Conservation (phyloP, 2,797 vertebrate genomes). For the Acomys russatus region DNA sequence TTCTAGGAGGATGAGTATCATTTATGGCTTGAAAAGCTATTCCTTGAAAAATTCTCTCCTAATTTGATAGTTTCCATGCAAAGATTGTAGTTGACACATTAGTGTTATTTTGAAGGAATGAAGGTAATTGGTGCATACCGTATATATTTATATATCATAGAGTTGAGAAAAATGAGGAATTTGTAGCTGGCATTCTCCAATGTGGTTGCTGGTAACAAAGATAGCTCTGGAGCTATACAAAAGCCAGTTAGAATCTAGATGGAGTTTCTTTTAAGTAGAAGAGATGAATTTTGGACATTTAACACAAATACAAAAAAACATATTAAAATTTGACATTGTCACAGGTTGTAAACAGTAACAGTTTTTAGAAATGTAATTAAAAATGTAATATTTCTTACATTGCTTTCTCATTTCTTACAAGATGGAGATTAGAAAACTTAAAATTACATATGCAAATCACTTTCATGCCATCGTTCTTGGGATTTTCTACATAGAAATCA, state of each 20-base stretch:
- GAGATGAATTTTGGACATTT: background rate
- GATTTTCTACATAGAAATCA: background rate
- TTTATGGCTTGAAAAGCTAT: background rate
- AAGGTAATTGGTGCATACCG: too few species aligned
- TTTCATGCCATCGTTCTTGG: background rate
- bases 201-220: background rate
- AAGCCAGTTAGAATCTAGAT: background rate
- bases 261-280: background rate
- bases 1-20: background rate
- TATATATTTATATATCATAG: background rate
- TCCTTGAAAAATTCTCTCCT: background rate
- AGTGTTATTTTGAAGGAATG: background rate
- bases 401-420: background rate
- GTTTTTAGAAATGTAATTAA: background rate
- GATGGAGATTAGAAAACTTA: background rate
- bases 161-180: background rate
- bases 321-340: background rate
- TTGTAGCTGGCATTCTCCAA: background rate
- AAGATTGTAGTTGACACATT: background rate
- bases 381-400: constrained; percentile 3
- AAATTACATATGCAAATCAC: background rate
- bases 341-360: background rate
- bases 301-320: background rate
- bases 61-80: background rate
- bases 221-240: background rate